Evolutionary conservation across 2,888 invertebrate genomes (phyloP).

Genomic region (Carpatolechia fugitivella): DNA sequence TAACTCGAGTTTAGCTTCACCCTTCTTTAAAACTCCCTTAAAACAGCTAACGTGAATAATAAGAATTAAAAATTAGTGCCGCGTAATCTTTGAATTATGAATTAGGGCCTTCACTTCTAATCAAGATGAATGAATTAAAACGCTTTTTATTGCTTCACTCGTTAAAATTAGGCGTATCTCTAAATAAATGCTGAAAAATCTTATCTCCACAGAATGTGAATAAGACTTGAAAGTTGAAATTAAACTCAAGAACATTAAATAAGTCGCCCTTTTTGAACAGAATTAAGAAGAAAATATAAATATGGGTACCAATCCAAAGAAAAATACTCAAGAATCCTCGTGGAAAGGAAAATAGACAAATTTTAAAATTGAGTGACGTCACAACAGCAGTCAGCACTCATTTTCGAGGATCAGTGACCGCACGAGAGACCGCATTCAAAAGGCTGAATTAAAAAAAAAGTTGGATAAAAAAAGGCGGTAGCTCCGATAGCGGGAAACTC

Average conservation of each 20-base stretch:
- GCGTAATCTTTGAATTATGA: conserved; percentile 18
- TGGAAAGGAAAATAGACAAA: conserved; percentile 10
- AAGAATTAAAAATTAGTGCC: conserved; percentile 8
- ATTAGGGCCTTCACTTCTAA: not conserved
- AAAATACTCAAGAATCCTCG: not conserved
- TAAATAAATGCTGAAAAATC: too few relatives aligned
- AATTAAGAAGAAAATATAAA: not conserved
- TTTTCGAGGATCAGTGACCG: conserved; percentile 25
- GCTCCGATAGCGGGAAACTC: conserved; percentile 38
- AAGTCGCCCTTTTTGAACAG: too few relatives aligned
- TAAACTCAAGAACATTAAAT: too few relatives aligned
- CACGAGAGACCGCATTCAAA: conserved; percentile 23
- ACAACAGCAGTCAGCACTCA: not conserved
- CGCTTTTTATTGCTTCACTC: not conserved
- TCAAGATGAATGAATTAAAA: not conserved
- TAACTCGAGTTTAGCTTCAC: conserved; percentile 40
- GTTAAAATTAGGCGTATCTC: not conserved
- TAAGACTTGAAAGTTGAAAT: too few relatives aligned
- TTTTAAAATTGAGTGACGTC: conserved; percentile 5
- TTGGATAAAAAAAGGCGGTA: conserved; percentile 29
- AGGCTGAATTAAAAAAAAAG: conserved; percentile 35
- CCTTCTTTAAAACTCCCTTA: conserved; percentile 31
- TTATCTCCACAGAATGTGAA: too few relatives aligned
- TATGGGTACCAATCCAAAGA: not conserved
- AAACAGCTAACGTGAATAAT: conserved; percentile 27